Percentiles rank a stretch among this genome's conserved stretches.
Evolutionary conservation across 2,888 invertebrate genomes (phyloP).

Genomic region (Drosophila percnosoma): DNA sequence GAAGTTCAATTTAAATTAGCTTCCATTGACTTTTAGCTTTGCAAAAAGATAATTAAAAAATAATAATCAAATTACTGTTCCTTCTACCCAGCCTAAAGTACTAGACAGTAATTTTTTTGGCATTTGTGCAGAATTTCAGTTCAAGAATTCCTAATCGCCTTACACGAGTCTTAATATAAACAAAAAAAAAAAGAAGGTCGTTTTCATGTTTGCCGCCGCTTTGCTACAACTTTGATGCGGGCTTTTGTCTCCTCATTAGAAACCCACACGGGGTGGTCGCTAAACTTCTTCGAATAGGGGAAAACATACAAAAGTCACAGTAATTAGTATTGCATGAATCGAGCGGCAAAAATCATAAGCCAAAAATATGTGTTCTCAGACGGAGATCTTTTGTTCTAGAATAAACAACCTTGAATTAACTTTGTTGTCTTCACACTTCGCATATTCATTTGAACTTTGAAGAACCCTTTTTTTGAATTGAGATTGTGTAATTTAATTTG

Average conservation of each 20-base stretch:
- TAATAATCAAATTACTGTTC: not conserved
- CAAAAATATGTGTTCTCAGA: not conserved
- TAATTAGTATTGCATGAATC: constrained; percentile 61
- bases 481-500: not conserved
- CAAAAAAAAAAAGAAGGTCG: constrained; percentile 25
- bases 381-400: not conserved
- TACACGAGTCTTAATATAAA: constrained; percentile 43
- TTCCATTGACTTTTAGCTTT: not conserved
- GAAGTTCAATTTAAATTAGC: not conserved
- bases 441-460: not conserved
- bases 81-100: not conserved
- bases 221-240: constrained; percentile 44
- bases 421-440: not conserved
- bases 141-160: constrained; percentile 42
- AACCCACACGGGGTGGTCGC: constrained; percentile 61
- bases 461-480: not conserved
- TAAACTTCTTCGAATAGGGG: constrained; percentile 34
- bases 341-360: not conserved
- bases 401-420: not conserved
- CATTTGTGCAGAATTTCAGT: constrained; percentile 22
- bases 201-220: constrained; percentile 54
- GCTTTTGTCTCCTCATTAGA: constrained; percentile 58
- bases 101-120: constrained; percentile 5
- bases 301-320: constrained; percentile 54
- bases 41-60: not conserved